Evolutionary conservation across 2,888 invertebrate genomes (phyloP).

Genomic region (Chamaedrilus cognettii): DNA sequence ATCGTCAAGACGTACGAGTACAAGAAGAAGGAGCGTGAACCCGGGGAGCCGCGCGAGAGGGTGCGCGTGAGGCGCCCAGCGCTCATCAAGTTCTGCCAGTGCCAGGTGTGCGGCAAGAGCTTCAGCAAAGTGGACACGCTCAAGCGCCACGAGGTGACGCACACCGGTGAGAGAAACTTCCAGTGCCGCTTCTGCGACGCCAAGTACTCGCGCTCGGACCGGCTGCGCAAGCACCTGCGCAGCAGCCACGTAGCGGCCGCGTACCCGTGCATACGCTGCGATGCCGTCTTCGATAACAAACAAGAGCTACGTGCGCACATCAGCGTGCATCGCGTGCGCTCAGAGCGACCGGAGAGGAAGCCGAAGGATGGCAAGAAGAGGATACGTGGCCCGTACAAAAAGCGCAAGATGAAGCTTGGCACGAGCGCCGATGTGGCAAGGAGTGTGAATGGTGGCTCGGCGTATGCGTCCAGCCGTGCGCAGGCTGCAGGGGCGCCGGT

Average conservation of each 20-base stretch:
- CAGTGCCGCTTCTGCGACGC: conserved; percentile 3
- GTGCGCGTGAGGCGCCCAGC: not conserved
- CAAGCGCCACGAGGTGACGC: conserved; percentile 7
- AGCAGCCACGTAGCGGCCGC: not conserved
- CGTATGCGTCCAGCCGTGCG: not conserved
- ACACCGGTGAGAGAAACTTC: not conserved
- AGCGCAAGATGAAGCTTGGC: not conserved
- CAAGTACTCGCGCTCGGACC: conserved; percentile 1
- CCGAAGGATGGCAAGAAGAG: conserved; percentile 1
- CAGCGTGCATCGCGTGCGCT: not conserved
- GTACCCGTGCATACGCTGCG: not conserved
- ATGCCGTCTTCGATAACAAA: not conserved
- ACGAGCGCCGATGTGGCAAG: not conserved
- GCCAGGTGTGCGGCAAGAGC: conserved; percentile 1
- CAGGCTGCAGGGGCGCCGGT: not conserved
- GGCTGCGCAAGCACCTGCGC: not conserved
- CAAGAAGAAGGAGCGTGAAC: not conserved
- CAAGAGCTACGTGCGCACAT: not conserved
- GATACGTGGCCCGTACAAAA: conserved; percentile 4
- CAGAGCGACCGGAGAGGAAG: too few relatives aligned
- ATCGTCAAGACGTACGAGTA: conserved; percentile 3
- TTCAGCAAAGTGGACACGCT: conserved; percentile 2
- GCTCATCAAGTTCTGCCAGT: not conserved
- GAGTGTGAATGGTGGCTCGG: not conserved
- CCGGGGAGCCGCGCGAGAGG: not conserved